These are phyloP conservation scores for Naja naja DNA, from an alignment of 2,113 vertebrate species.

Conservation along the genomic window DNA sequence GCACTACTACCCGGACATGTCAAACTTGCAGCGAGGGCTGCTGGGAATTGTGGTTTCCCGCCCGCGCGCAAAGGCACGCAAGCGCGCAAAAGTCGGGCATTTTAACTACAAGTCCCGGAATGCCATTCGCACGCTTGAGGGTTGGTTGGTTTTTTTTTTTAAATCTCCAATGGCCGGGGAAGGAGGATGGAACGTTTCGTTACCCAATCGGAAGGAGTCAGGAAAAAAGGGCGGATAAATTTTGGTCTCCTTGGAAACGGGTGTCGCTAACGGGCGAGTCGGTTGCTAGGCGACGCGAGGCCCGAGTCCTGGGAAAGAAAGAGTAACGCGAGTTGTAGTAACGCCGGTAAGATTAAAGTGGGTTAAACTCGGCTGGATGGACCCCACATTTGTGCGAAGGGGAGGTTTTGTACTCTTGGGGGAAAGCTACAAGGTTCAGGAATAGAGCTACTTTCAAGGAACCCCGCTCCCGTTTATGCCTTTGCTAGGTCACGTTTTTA, in stretches of 20 bases:
- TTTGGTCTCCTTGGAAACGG: neutral
- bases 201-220: constrained; percentile 45
- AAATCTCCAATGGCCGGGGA: neutral
- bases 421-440: neutral
- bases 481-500: neutral
- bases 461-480: neutral
- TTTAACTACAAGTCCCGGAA: constrained; percentile 23
- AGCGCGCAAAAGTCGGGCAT: fast-evolving
- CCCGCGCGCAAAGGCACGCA: fast-evolving
- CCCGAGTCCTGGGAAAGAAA: neutral
- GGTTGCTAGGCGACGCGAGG: neutral
- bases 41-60: constrained; percentile 57
- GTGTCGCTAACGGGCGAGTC: neutral
- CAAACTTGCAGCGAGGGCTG: neutral
- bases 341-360: neutral
- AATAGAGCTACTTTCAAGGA: neutral
- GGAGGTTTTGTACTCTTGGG: neutral
- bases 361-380: neutral
- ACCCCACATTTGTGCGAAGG: neutral
- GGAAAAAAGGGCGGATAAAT: neutral
- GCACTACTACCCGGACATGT: fast-evolving
- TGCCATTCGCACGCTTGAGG: neutral
- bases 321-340: too few species aligned
- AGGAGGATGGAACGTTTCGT: neutral
- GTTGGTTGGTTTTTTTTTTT: neutral